A percentile compares a stretch with the other conserved stretches of the same genome.
Conservation (phyloP, 2,888 invertebrate species). For the Synanthedon myopaeformis region DNA sequence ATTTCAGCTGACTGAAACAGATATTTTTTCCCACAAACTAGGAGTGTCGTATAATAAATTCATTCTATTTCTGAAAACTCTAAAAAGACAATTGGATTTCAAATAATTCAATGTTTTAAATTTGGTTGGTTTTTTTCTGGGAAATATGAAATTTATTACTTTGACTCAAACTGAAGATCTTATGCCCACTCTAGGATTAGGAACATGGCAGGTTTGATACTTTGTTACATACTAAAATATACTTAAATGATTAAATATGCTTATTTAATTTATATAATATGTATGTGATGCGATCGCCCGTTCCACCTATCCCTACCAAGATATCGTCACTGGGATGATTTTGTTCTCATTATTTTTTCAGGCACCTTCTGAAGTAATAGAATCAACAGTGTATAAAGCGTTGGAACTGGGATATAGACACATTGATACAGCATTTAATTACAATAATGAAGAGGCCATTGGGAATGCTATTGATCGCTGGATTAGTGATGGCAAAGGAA, state of each 20-base stretch:
- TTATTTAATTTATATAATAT: too few species aligned
- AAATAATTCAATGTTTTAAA: too few species aligned
- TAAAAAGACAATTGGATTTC: too few species aligned
- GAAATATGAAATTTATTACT: conserved; percentile 49
- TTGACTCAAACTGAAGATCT: conserved; percentile 59
- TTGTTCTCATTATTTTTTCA: conserved; percentile 20
- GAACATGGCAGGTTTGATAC: conserved; percentile 75
- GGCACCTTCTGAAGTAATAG: conserved; percentile 75
- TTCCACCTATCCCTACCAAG: too few species aligned
- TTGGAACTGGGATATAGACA: conserved; percentile 80
- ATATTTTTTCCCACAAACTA: too few species aligned
- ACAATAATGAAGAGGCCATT: conserved; percentile 82
- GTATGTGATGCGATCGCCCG: too few species aligned
- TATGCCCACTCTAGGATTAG: conserved; percentile 79
- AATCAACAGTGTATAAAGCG: conserved; percentile 73
- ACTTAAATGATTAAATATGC: too few species aligned
- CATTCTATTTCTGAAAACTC: too few species aligned
- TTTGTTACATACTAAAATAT: not conserved
- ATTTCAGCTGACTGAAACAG: too few species aligned
- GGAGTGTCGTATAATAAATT: too few species aligned
- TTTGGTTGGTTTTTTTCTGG: not conserved
- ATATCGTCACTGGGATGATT: too few species aligned
- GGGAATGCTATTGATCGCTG: conserved; percentile 76
- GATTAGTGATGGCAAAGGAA: conserved; percentile 73
- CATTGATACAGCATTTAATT: conserved; percentile 84